Evolutionary conservation across 2,888 invertebrate species (phyloP), one percentile per base, ranked within the genome.

Genomic region (Agrotis segetum): DNA sequence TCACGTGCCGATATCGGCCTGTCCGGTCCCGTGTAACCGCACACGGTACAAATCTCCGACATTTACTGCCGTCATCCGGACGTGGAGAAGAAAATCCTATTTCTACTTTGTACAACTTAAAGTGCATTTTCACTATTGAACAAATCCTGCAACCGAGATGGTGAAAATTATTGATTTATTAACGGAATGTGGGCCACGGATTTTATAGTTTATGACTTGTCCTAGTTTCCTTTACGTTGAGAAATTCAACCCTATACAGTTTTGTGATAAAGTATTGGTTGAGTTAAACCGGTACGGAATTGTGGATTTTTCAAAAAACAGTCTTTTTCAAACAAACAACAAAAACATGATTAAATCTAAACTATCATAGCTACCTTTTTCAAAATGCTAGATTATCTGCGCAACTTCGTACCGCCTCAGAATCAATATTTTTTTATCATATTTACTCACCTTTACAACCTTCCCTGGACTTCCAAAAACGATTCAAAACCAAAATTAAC

Each of bases 41-140:
- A 80, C 64, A 80, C 69, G 65, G 79, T 68, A 82, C 82, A 78
- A 78, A 78, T 80, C 79, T 73, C 9, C 69, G 60, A 78, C 79
- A 67, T 78, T 82, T 73, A 80, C 82, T 73, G 49, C 55, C 58
- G 49, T 68, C 67, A 59, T 50, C 59, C 40, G 56, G 21, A 78
- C 56, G 61, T 59, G 11, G 60, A 67, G 63, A 53, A 73, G 73
- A 82, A 82, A 73, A 82, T 68, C 72, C 63, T 50, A 77, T 77
- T 67, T 67, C 60, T 67, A 72, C 66, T 67, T 63, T 77, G 24
- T 63, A 66, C 34, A 65, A 74, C 34, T 49, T 55, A 62, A 65
- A 77, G 62, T 66, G 72, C 77, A 77, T 77, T 68, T 24, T 65
- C 53, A 50, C 11, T 65, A 50, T 49, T 64, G 64, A 24, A 68